Conservation (phyloP, 35 echinoderm and acorn worm genomes). For the Chiridota heheva region DNA sequence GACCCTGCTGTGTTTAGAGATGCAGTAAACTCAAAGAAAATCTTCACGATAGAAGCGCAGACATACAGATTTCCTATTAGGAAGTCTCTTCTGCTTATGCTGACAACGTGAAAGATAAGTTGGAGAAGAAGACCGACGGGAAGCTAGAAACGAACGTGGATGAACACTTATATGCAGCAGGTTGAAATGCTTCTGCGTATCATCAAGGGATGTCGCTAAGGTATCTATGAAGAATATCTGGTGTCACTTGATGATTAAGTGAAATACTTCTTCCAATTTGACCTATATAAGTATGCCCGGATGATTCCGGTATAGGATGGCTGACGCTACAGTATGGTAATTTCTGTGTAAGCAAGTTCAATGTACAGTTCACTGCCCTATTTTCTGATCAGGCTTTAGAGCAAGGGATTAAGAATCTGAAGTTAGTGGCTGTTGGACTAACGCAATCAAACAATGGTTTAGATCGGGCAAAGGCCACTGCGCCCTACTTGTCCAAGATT, state of each 20-base stretch:
- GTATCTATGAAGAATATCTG: background rate
- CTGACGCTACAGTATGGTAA: slow-evolving; percentile 36
- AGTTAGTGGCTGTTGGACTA: slow-evolving; percentile 31
- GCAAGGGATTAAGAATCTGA: slow-evolving; percentile 25
- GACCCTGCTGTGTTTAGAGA: background rate
- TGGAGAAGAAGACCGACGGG: slow-evolving; percentile 7
- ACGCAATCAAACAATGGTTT: slow-evolving; percentile 33
- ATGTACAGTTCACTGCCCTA: slow-evolving; percentile 2
- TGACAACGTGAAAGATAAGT: slow-evolving; percentile 7
- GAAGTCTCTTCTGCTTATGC: background rate
- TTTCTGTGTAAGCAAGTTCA: slow-evolving; percentile 25
- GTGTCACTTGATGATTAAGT: slow-evolving; percentile 23
- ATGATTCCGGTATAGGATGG: slow-evolving; percentile 60
- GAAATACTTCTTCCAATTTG: slow-evolving; percentile 45
- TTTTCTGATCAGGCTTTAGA: slow-evolving; percentile 33
- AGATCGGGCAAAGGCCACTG: slow-evolving; percentile 17
- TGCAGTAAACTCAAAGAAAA: background rate
- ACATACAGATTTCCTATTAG: background rate
- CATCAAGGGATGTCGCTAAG: slow-evolving; percentile 21
- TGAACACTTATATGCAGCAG: slow-evolving; percentile 20
- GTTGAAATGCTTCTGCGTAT: slow-evolving; percentile 25
- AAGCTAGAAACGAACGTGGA: slow-evolving; percentile 7
- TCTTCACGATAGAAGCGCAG: background rate
- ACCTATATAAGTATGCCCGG: slow-evolving; percentile 63
- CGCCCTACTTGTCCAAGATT: slow-evolving; percentile 22